Base-by-base conservation (phyloP, 2,888 invertebrate genomes). In the Tetragonisca angustula region DNA sequence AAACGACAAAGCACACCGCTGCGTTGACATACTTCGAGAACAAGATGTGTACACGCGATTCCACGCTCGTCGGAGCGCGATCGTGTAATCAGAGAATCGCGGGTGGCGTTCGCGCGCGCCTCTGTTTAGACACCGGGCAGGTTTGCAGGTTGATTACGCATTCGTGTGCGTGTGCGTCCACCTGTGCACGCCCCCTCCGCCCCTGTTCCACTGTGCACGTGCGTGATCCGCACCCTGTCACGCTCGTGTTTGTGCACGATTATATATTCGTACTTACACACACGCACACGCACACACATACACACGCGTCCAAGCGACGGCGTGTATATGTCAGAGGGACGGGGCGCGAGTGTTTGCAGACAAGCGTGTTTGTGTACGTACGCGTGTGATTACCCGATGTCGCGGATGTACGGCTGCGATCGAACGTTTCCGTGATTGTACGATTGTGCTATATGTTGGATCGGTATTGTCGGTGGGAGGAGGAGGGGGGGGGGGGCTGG, bases 81-180 rank as follows among this genome's bases (percentile, higher is more conserved):
- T 80, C 69, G 69, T 78, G 78, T 83, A 61, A 83, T 79, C 56
- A 78, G 21, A 79, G 70, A 83, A 83, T 81, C 83, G 70, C 64
- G 54, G 36, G 19, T 19, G 36, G 59, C 15, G 70, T 9, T 17
- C 70, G 56, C 59, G 65, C 59, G 50, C 36, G 11, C 13, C 68
- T 52, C 83, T 72, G 71, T 84, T 84, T 71, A 71, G 61, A 64
- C 61, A 79, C 49, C 43, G 43, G 49, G 36, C 68, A 43, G 50
- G 79, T 83, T 84, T 83, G 79, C 83, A 83, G 65, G 68, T 64
- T 83, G 79, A 84, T 84, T 83, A 83, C 74, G 67, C 62, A 72
- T 84, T 67, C 83, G 84, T 75, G 71, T 84, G 83, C 64, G 73
- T 74, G 73, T 50, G 54, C 43, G 62, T 69, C 74, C 83, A 83